Conservation (phyloP, 1,140 invertebrate genomes). For the Episyrphus balteatus region DNA sequence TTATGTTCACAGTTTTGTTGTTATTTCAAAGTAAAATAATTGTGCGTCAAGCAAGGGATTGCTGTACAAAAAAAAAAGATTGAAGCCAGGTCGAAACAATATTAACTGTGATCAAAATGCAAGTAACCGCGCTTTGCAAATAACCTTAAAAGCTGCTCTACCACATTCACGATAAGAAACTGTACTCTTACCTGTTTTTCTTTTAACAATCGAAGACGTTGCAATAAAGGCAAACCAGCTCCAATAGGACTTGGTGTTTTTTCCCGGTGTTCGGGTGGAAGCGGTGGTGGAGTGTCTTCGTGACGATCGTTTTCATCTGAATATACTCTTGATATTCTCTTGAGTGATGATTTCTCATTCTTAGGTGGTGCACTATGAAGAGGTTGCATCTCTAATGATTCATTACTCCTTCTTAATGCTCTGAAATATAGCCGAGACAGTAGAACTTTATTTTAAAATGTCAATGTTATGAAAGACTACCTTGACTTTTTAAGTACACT, state of each 20-base stretch:
- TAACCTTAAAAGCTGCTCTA: not conserved
- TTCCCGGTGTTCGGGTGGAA: slow-evolving; percentile 43
- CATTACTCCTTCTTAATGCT: slow-evolving; percentile 43
- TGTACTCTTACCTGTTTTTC: slow-evolving; percentile 63
- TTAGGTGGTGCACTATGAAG: slow-evolving; percentile 39
- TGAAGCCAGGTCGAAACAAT: too few species aligned
- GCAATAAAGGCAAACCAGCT: slow-evolving; percentile 65
- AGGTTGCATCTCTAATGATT: slow-evolving; percentile 55
- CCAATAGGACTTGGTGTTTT: slow-evolving; percentile 58
- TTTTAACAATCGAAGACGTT: slow-evolving; percentile 64
- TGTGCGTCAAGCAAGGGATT: too few species aligned
- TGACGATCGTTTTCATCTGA: slow-evolving; percentile 51
- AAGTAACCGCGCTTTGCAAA: too few species aligned
- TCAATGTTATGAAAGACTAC: slow-evolving; percentile 4
- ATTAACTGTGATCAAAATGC: too few species aligned
- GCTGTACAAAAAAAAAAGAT: too few species aligned
- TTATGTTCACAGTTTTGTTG: too few species aligned
- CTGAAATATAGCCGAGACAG: slow-evolving; percentile 5
- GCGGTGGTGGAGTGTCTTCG: slow-evolving; percentile 42
- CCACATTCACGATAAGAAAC: slow-evolving; percentile 28
- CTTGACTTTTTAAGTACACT: slow-evolving; percentile 54
- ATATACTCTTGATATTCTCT: slow-evolving; percentile 56
- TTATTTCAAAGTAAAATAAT: too few species aligned
- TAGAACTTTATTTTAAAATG: not conserved
- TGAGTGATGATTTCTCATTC: slow-evolving; percentile 42